Base-by-base conservation (phyloP, 2,797 vertebrate species). In the Bradypus variegatus region DNA sequence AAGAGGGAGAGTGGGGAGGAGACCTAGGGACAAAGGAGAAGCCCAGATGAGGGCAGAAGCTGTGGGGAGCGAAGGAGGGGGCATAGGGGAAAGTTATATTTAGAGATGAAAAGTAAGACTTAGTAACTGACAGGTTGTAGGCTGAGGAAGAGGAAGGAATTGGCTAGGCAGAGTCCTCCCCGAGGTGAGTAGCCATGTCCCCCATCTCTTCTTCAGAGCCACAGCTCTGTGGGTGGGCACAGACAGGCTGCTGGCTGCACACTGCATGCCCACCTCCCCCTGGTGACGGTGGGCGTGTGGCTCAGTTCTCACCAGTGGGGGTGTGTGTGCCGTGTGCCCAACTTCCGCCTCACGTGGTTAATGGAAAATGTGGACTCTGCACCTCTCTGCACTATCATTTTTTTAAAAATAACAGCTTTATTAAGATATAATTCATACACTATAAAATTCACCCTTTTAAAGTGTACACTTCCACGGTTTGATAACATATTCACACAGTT, bases 371-470 rank as follows among this genome's bases (percentile, higher is more conserved):
- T 6, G 58, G 58, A 23, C 58, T 84, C 33, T 48, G 78, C 53
- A 75, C 9, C 45, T 78, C 67, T 75, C 21, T 45, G 31, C 36
- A 21, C 36, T 62, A 29, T 60, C 38, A 36, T 58, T 62, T 27
- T 55, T 11, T 11, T 62, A 23, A 31, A 15, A 64, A 33, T 11
- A 58, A 82, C 25, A 81, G 50, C 29, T 41, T 85, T 60, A 81
- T 29, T 86, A 29, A 93, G 27, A 36, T 85, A 36, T 55, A 86
- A 70, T 70, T 76, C 21, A 48, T 33, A 60, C 41, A 73, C 29
- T 79, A 67, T 79, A 38, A 72, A 83, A 79, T 64, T 64, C 78
- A 78, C 9, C 67, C 50, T 84, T 84, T 58, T 50, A 83, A 89
- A 72, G 36, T 45, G 14, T 80, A 60, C 58, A 89, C 50, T 75